Percentiles rank a stretch among this genome's conserved stretches.
Conservation (phyloP, 2,113 vertebrate genomes). For the Nerophis ophidion region DNA sequence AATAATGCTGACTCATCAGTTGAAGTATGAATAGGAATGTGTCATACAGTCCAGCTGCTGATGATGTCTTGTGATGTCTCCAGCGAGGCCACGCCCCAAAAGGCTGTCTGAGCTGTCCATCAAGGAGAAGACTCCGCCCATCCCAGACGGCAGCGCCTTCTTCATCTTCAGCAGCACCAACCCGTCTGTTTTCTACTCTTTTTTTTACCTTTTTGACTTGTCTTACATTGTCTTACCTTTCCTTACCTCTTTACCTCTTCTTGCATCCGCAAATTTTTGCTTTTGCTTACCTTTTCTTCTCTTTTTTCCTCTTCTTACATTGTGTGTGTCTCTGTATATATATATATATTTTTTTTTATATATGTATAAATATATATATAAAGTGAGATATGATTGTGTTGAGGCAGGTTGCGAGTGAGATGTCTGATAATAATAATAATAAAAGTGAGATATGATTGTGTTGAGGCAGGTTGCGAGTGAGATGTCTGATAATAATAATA, state of each 20-base stretch:
- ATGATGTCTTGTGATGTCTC: conserved; percentile 10
- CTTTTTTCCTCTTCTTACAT: too few species aligned
- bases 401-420: conserved; percentile 85
- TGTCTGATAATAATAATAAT: conserved; percentile 60
- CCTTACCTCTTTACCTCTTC: background rate
- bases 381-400: background rate
- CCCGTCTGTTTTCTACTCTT: conserved; percentile 74
- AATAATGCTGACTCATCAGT: too few species aligned
- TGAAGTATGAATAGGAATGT: too few species aligned
- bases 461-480: conserved; percentile 84
- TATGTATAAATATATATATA: too few species aligned
- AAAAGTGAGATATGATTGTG: background rate
- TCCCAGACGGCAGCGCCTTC: conserved; percentile 94
- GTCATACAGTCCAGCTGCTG: too few species aligned
- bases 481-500: conserved; percentile 64
- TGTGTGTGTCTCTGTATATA: too few species aligned
- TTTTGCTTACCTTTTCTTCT: background rate
- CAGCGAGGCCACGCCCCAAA: conserved; percentile 78
- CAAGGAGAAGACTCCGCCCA: conserved; percentile 90
- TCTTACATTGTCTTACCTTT: background rate
- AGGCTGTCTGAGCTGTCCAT: conserved; percentile 89
- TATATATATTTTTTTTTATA: too few species aligned
- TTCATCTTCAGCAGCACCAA: conserved; percentile 98
- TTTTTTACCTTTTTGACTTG: too few species aligned
- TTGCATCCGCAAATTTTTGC: too few species aligned